Conservation (phyloP, 2,888 invertebrate genomes). For the Acrobasis suavella region DNA sequence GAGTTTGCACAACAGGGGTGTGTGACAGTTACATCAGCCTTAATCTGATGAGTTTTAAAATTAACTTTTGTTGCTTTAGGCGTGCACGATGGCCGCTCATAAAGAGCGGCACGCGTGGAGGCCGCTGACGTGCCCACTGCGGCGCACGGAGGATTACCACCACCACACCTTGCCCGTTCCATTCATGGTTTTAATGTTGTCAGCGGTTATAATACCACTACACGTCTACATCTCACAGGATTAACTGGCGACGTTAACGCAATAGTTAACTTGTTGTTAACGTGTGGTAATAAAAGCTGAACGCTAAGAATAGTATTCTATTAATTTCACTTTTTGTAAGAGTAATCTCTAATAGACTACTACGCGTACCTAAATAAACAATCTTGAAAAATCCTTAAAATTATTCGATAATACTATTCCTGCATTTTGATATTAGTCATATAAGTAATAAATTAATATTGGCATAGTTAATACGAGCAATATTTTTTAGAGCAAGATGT, state of each 20-base stretch:
- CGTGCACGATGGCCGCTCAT: constrained; percentile 53
- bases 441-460: too few species aligned
- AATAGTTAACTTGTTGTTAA: constrained; percentile 29
- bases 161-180: constrained; percentile 65
- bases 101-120: constrained; percentile 47
- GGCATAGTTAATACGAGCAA: too few species aligned
- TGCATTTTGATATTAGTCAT: too few species aligned
- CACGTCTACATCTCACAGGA: constrained; percentile 61
- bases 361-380: too few species aligned
- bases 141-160: constrained; percentile 61
- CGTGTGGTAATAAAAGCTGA: not conserved
- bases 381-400: too few species aligned
- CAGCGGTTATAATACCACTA: constrained; percentile 61
- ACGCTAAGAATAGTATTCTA: constrained; percentile 11
- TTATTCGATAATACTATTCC: too few species aligned
- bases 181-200: constrained; percentile 67
- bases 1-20: constrained; percentile 38
- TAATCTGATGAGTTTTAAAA: constrained; percentile 70
- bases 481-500: too few species aligned
- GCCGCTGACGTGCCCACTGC: constrained; percentile 61
- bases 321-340: not conserved
- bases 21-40: constrained; percentile 42
- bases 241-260: constrained; percentile 56
- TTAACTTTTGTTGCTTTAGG: constrained; percentile 67
- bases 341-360: too few species aligned